Conservation (phyloP, 2,888 invertebrate species). For the Caenorhabditis panamensis region DNA sequence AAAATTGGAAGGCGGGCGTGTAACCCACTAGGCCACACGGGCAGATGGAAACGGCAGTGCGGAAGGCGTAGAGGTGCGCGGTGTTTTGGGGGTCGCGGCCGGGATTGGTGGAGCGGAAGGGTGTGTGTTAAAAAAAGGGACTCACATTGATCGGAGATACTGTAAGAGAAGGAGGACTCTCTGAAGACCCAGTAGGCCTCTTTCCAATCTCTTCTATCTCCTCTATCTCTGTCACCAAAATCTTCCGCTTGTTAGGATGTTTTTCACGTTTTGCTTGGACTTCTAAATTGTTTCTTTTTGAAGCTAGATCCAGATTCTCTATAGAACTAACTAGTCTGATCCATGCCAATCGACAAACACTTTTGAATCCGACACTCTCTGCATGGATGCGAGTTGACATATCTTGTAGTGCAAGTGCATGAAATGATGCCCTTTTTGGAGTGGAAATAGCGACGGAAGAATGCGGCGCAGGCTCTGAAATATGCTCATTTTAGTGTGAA, state of each 20-base stretch:
- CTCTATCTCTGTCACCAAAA: not conserved
- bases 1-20: too few relatives aligned
- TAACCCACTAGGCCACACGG: too few relatives aligned
- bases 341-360: conserved; percentile 19
- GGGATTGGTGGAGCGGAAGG: too few relatives aligned
- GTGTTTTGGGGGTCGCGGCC: too few relatives aligned
- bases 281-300: too few relatives aligned
- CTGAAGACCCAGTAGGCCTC: not conserved
- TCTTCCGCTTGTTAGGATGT: conserved; percentile 11
- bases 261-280: conserved; percentile 35
- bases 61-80: too few relatives aligned
- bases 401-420: conserved; percentile 16
- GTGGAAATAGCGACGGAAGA: conserved; percentile 40
- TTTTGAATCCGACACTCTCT: conserved; percentile 40
- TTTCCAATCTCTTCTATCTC: not conserved
- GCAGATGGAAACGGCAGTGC: too few relatives aligned
- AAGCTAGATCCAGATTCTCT: too few relatives aligned
- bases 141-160: too few relatives aligned
- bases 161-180: not conserved
- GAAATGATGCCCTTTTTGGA: conserved; percentile 6
- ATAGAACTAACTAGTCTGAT: conserved; percentile 20
- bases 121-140: too few relatives aligned
- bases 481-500: too few relatives aligned
- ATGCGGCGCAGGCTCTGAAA: conserved; percentile 43
- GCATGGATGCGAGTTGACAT: conserved; percentile 29